Conservation (phyloP, 2,888 invertebrate genomes). For the Micropterix aruncella region DNA sequence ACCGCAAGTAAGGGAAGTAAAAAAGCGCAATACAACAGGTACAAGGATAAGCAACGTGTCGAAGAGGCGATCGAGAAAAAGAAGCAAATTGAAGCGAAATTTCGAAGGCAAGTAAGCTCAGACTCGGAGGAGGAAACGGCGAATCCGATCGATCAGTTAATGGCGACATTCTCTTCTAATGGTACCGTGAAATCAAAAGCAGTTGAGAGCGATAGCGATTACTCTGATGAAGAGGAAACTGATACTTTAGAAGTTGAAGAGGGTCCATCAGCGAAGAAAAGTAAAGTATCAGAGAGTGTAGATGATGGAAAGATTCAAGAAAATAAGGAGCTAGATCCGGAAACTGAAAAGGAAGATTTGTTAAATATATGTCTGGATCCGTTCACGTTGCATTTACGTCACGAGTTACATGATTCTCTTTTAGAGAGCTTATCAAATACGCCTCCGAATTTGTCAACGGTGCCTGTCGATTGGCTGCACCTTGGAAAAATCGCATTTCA, state of each 20-base stretch:
- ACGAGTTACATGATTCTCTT: conserved; percentile 50
- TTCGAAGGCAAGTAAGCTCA: conserved; percentile 20
- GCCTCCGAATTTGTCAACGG: conserved; percentile 26
- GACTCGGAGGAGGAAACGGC: conserved; percentile 37
- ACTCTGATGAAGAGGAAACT: background rate
- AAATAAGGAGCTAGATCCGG: conserved; percentile 6
- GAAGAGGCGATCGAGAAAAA: conserved; percentile 34
- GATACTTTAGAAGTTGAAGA: conserved; percentile 3
- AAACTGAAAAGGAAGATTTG: conserved; percentile 20
- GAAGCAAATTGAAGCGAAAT: conserved; percentile 23
- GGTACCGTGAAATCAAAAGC: background rate
- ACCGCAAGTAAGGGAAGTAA: conserved; percentile 18
- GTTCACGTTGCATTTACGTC: conserved; percentile 51
- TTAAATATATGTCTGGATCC: conserved; percentile 35
- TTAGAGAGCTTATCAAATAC: conserved; percentile 41
- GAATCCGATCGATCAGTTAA: conserved; percentile 34
- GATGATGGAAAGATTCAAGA: background rate
- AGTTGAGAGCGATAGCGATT: background rate
- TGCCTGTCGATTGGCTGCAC: conserved; percentile 41
- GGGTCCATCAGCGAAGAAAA: too few species aligned
- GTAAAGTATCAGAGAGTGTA: background rate
- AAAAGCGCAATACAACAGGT: conserved; percentile 33
- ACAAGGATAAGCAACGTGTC: conserved; percentile 31
- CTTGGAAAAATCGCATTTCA: conserved; percentile 45
- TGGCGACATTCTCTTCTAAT: conserved; percentile 31